Evolutionary conservation across 2,888 invertebrate genomes (phyloP), one percentile per base, ranked within the genome.

Genomic region (Imbricaverruca yamaguchii): DNA sequence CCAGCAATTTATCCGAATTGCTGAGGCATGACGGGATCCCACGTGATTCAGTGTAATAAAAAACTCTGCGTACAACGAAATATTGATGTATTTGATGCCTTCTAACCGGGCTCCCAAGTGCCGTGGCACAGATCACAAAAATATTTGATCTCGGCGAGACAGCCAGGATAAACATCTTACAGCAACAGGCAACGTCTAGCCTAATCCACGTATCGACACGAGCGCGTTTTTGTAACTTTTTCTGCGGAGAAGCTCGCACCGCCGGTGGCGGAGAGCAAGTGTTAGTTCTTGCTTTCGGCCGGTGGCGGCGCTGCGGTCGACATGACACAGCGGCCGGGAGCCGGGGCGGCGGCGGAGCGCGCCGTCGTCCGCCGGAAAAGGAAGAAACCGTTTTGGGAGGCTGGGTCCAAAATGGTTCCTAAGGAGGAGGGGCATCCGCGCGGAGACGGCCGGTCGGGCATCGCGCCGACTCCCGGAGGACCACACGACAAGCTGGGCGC

Each of bases 321-420:
- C 53, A 74, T 15, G 53, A 74, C 74, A 74, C 25, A 2, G 74
- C 74, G 7, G 74, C 74, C 74, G 74, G 74, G 74, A 18, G 53
- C 53, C 39, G 18, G 13, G 53, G 53, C 53, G 21, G 15, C 53
- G 53, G 8, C 74, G 53, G 74, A 74, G 74, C 74, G 74, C 23
- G 65, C 74, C 39, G 74, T 74, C 74, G 18, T 74, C 74, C 53
- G 53, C 8, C 13, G 53, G 18, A 74, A 74, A 53, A 53, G 74
- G 18, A 74, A 83, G 83, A 82, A 83, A 82, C 83, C 83, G 82
- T 82, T 81, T 81, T 82, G 83, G 83, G 83, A 83, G 83, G 83
- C 83, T 83, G 83, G 83, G 80, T 82, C 83, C 83, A 83, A 82
- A 81, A 82, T 82, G 83, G 83, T 82, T 83, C 81, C 83, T 83